phyloP scores from a whole-genome alignment of 2,888 invertebrate species.

The Tinea semifulvella region DNA sequence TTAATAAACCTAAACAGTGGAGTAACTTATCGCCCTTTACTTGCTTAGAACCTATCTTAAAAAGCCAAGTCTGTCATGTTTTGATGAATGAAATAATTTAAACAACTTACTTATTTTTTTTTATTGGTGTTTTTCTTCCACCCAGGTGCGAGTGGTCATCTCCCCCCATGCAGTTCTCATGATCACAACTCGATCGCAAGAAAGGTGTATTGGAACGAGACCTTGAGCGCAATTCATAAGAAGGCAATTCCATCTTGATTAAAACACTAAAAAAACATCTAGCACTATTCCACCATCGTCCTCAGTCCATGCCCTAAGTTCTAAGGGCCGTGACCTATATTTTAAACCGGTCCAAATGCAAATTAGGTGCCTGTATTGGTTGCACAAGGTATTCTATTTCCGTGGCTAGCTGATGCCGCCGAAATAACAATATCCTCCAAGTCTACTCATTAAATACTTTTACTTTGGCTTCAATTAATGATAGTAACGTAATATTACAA shows the following conservation, averaged over 20 bases:
- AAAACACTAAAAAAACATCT: constrained; percentile 11
- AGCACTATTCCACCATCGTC: neutral
- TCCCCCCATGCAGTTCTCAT: constrained; percentile 63
- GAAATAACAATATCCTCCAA: constrained; percentile 31
- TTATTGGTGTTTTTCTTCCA: constrained; percentile 56
- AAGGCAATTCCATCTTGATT: constrained; percentile 29
- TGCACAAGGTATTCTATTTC: constrained; percentile 63
- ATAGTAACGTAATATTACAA: neutral
- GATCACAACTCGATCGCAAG: constrained; percentile 66
- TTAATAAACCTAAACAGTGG: too few species aligned
- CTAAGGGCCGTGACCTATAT: constrained; percentile 22
- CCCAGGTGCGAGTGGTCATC: constrained; percentile 60
- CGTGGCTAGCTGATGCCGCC: constrained; percentile 60
- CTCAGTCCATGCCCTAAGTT: constrained; percentile 19
- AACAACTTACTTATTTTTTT: constrained; percentile 45
- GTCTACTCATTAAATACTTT: neutral
- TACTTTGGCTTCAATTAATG: neutral
- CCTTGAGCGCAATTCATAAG: constrained; percentile 70
- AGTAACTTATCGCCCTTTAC: too few species aligned
- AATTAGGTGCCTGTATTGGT: constrained; percentile 36
- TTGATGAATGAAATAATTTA: neutral
- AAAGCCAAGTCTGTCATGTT: neutral
- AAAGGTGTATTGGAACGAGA: constrained; percentile 77
- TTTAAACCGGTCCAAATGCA: constrained; percentile 28
- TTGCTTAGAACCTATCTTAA: constrained; percentile 23